Evolutionary conservation across 2,113 vertebrate genomes (phyloP).

Genomic region (Pycnonotus jocosus): DNA sequence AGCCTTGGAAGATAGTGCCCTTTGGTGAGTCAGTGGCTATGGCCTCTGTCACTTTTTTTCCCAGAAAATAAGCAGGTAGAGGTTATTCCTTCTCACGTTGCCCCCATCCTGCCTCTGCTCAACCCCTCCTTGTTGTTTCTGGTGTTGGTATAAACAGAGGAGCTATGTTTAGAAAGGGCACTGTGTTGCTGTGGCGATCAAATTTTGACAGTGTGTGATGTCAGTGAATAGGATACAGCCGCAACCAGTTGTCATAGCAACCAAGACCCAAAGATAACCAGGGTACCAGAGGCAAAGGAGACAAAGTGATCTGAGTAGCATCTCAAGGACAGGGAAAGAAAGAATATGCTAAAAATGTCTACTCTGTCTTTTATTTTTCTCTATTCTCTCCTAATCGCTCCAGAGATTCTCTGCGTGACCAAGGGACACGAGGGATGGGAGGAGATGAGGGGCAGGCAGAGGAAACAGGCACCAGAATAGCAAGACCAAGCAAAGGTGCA

Average conservation of each 20-base stretch:
- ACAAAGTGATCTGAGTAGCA: slow-evolving; percentile 25
- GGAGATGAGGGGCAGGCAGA: neutral
- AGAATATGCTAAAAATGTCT: neutral
- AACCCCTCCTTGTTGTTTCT: neutral
- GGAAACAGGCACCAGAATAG: neutral
- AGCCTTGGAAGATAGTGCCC: neutral
- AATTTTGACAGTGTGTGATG: slow-evolving; percentile 54
- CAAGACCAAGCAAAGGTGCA: neutral
- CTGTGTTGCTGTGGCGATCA: slow-evolving; percentile 44
- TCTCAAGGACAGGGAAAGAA: slow-evolving; percentile 49
- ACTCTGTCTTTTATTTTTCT: neutral
- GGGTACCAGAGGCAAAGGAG: slow-evolving; percentile 43
- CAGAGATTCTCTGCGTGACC: neutral
- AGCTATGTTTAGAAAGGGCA: slow-evolving; percentile 62
- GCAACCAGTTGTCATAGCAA: slow-evolving; percentile 52
- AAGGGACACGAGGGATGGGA: neutral
- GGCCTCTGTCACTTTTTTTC: neutral
- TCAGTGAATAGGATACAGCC: slow-evolving; percentile 48
- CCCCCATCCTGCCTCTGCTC: neutral
- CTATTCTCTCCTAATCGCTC: neutral
- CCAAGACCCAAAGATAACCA: slow-evolving; percentile 60
- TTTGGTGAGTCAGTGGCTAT: neutral
- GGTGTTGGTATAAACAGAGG: slow-evolving; percentile 19
- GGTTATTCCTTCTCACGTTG: neutral
- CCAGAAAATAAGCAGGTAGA: neutral